Base-by-base conservation (phyloP, 2,113 vertebrate genomes). In the Neotragus moschatus region DNA sequence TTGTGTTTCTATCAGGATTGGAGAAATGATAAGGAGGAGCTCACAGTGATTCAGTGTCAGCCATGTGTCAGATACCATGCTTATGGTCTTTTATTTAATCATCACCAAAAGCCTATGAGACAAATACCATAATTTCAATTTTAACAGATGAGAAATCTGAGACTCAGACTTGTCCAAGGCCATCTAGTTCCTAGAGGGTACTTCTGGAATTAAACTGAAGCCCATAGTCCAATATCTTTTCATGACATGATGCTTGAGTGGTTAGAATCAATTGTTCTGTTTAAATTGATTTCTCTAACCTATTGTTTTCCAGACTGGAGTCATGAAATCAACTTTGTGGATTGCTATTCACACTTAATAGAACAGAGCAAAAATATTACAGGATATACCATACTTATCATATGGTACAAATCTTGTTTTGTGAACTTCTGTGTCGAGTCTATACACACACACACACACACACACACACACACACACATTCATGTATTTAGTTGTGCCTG, bases 141-240 rank as follows among this genome's bases (percentile, higher is more conserved):
- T 95, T 93, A 91, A 56, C 14, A 87, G 55, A 45, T 79, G 58
- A 86, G 25, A 61, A 84, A 77, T 45, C 14, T 28, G n/a, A 93
- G 30, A 82, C 45, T 89, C 58, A 84, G 51, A 73, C 28, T 90
- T 96, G 33, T 55, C 26, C 56, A 81, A 84, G 25, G 77, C 90
- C 47, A 43, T 26, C 51, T 10, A 36, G 51, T 56, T n/a, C 39
- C 19, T 79, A 77, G 36, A 51, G 30, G 33, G 61, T 79, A 75
- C 75, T 87, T 94, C 39, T 92, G 56, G 58, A 95, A 96, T 90
- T 90, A 84, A 80, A 80, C 56, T 2, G 15, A 89, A 95, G 70
- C n/a, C 33, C 14, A 56, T 19, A 39, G 30, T 47, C 66, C 14
- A 53, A 15, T 39, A 36, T 73, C 56, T 91, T 80, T 93, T 95